phyloP scores from a whole-genome alignment of 2,888 invertebrate genomes.

The Tricholauxania praeusta region DNA sequence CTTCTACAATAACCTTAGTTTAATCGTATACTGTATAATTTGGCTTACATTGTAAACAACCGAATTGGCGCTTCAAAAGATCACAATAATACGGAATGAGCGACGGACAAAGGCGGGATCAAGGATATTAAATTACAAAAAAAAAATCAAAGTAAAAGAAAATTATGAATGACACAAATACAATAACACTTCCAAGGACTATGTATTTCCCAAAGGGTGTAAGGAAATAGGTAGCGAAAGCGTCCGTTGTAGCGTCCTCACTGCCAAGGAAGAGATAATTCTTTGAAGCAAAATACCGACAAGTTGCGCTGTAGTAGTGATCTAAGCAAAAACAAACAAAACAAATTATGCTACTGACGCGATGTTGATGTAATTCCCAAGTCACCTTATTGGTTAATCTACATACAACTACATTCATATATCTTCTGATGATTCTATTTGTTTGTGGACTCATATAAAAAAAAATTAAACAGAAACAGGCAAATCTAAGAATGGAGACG shows the following conservation, averaged over 20 bases:
- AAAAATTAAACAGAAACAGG: background rate
- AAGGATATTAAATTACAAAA: constrained; percentile 34
- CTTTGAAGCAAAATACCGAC: no score
- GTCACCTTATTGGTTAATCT: background rate
- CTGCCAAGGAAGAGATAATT: no score
- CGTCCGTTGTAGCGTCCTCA: no score
- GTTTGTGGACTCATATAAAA: constrained; percentile 4
- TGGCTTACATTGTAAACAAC: constrained; percentile 30
- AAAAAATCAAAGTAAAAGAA: constrained; percentile 1
- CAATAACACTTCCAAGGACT: background rate
- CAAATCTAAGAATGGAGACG: constrained; percentile 1
- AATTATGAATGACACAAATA: background rate
- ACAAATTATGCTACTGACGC: background rate
- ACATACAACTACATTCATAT: background rate
- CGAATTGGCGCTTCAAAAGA: constrained; percentile 1
- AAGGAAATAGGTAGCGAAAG: no score
- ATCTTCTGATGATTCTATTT: background rate
- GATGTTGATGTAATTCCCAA: constrained; percentile 10
- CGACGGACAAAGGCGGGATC: constrained; percentile 11
- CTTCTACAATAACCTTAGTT: no score
- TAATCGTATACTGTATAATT: constrained; percentile 20
- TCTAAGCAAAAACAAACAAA: no score
- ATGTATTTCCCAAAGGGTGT: background rate
- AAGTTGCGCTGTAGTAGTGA: no score
- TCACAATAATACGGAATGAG: background rate